Evolutionary conservation across 2,113 vertebrate genomes (phyloP).

Genomic region (Lagopus leucura): DNA sequence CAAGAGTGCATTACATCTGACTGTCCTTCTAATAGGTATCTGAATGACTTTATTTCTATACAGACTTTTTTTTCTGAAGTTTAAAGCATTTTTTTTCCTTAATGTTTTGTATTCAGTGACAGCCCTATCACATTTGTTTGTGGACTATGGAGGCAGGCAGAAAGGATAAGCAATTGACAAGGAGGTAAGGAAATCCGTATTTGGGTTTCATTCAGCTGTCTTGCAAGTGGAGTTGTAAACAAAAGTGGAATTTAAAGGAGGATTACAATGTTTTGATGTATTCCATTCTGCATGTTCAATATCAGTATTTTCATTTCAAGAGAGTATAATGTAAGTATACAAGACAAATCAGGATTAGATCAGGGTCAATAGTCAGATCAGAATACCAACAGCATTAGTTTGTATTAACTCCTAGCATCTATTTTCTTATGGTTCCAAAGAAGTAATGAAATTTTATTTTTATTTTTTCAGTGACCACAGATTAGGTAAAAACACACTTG

Average conservation of each 20-base stretch:
- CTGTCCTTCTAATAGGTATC: background rate
- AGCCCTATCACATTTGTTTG: background rate
- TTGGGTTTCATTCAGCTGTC: background rate
- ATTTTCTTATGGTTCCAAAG: background rate
- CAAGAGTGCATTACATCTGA: background rate
- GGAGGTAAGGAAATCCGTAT: background rate
- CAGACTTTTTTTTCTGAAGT: background rate
- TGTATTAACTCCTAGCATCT: background rate
- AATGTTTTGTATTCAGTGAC: background rate
- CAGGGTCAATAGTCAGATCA: background rate
- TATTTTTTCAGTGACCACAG: background rate
- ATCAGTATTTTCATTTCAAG: background rate
- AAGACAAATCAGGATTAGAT: background rate
- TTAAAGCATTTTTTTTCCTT: background rate
- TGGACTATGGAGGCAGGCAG: background rate
- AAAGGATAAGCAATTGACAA: background rate
- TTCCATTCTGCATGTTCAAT: background rate
- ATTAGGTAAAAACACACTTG: background rate
- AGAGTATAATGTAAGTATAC: background rate
- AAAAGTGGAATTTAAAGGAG: constrained; percentile 22
- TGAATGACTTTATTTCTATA: background rate
- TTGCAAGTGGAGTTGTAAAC: background rate
- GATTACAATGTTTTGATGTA: background rate
- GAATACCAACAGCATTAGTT: background rate
- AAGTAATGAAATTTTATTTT: background rate